Evolutionary conservation across 2,797 vertebrate genomes (phyloP), one percentile per base, ranked within the genome.

Genomic region (Lacerta agilis): DNA sequence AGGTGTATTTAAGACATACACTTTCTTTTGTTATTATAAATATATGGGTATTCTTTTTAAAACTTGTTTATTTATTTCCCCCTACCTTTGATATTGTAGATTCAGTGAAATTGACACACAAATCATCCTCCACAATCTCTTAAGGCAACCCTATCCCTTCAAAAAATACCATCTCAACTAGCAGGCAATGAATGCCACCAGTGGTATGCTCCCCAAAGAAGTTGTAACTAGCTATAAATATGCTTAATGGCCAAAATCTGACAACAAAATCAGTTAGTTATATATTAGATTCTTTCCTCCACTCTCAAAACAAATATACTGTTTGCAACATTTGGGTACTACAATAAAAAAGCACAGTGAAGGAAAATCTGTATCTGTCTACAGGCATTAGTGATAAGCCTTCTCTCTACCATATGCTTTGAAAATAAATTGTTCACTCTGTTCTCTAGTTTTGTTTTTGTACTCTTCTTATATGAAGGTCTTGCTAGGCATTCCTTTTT

Each of bases 81-180:
- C 43, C 4, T 93, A 85, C 87, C 89, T 93, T 95, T 95, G 93
- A 92, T 91, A 90, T 69, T 92, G 69, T 93, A 80, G 77, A 92
- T 93, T 88, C 85, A 89, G 76, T 89, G 92, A 93, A 92, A 86
- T 58, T 90, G 76, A 92, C 90, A 94, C 94, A 91, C 94, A 95
- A 94, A 92, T 9, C 82, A 87, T 93, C 84, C 61, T 91, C 87
- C 55, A 87, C 0, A 87, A 81, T 94, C 80, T 85, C 91, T 90
- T 91, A 61, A 67, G 90, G 91, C 94, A 79, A 78, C 20, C 89
- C 27, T 91, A 10, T 89, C 81, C 66, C 41, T 81, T 33, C 72
- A 90, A 93, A 86, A 0, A n/a, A 82, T 17, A 69, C 71, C 79
- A 85, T 92, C 79, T 58, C 71, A 29, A 67, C 72, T 85, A 80